Evolutionary conservation across 2,888 invertebrate species (phyloP).

Genomic region (Cotesia congregata): DNA sequence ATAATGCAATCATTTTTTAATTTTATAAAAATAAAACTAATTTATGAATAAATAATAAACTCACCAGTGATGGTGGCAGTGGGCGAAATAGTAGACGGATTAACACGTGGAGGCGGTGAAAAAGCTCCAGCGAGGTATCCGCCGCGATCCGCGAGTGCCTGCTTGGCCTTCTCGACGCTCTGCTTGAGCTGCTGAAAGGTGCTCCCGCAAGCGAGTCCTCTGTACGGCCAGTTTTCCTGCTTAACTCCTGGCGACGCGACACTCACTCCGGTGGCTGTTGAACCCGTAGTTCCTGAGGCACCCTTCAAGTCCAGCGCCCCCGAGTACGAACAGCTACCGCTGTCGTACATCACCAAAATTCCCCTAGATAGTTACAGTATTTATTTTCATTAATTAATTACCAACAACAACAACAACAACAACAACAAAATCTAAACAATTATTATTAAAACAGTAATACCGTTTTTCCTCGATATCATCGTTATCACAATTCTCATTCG

Average conservation of each 20-base stretch:
- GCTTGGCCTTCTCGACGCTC: conserved; percentile 91
- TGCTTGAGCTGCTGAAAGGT: conserved; percentile 92
- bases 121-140: conserved; percentile 68
- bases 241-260: conserved; percentile 65
- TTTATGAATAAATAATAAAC: too few species aligned
- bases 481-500: neutral
- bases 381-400: neutral
- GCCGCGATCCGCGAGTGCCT: conserved; percentile 75
- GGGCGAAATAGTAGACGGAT: conserved; percentile 66
- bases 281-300: conserved; percentile 70
- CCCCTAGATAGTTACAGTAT: conserved; percentile 56
- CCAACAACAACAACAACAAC: neutral
- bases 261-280: conserved; percentile 44
- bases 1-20: too few species aligned
- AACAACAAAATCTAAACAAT: conserved; percentile 11
- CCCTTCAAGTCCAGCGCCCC: conserved; percentile 85
- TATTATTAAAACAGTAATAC: neutral
- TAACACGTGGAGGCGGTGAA: conserved; percentile 67
- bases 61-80: conserved; percentile 67
- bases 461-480: neutral
- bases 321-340: conserved; percentile 89
- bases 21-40: too few species aligned
- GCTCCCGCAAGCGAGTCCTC: conserved; percentile 80
- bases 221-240: conserved; percentile 74
- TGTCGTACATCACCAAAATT: conserved; percentile 85